Conservation (phyloP, 2,113 vertebrate genomes). For the Takifugu bimaculatus region DNA sequence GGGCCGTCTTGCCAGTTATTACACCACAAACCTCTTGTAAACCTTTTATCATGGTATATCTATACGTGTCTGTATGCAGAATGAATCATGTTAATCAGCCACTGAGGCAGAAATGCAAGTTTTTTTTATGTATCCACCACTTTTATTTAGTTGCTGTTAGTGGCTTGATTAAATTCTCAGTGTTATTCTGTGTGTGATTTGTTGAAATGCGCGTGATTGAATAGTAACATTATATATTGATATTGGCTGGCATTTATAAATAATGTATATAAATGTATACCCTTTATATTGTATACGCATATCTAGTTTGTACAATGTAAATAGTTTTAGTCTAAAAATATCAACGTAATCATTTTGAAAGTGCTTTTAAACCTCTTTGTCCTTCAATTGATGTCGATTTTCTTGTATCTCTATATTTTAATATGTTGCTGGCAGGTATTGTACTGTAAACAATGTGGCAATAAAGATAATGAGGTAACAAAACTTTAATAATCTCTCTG, state of each 20-base stretch:
- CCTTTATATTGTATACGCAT: constrained; percentile 79
- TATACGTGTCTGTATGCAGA: constrained; percentile 40
- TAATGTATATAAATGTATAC: constrained; percentile 79
- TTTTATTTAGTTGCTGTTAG: constrained; percentile 8
- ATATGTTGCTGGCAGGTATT: constrained; percentile 76
- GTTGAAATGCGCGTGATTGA: constrained; percentile 58
- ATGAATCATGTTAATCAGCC: constrained; percentile 49
- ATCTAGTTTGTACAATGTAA: constrained; percentile 82
- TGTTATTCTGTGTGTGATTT: constrained; percentile 51
- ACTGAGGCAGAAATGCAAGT: constrained; percentile 18
- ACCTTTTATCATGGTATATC: constrained; percentile 26
- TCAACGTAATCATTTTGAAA: constrained; percentile 76
- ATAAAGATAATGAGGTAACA: constrained; percentile 74
- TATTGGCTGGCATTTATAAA: constrained; percentile 75
- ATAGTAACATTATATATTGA: constrained; percentile 66
- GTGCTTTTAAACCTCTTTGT: constrained; percentile 74
- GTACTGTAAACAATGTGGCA: constrained; percentile 78
- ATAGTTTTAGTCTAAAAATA: constrained; percentile 76
- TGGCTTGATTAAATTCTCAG: constrained; percentile 31
- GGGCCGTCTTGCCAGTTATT: constrained; percentile 34
- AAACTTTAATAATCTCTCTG: constrained; percentile 10
- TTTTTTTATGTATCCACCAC: constrained; percentile 20
- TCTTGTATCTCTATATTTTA: constrained; percentile 75
- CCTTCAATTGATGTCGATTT: constrained; percentile 73
- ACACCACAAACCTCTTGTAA: constrained; percentile 34